phyloP scores from a whole-genome alignment of 37 sponge, comb jelly and placozoan species.

The Corticium candelabrum region DNA sequence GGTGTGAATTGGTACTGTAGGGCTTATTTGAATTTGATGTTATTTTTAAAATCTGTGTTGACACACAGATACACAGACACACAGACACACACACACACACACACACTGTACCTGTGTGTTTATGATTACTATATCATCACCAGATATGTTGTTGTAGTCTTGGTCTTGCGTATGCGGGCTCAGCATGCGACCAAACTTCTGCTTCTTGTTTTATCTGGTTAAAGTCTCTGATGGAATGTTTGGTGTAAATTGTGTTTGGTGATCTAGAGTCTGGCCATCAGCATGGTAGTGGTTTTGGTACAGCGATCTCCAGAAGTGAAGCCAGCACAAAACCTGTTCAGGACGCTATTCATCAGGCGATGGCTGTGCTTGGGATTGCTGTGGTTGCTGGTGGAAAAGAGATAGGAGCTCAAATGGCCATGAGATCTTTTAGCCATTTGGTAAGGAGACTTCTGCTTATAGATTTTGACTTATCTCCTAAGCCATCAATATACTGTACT shows the following conservation, averaged over 20 bases:
- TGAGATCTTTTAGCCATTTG: constrained; percentile 77
- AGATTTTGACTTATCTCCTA: not conserved
- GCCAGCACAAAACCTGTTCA: not conserved
- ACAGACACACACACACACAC: not conserved
- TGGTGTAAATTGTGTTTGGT: constrained; percentile 42
- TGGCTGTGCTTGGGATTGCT: constrained; percentile 90
- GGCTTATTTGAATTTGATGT: not conserved
- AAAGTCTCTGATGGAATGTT: constrained; percentile 50
- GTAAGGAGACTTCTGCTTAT: no score
- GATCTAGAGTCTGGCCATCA: no score
- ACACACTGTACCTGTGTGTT: not conserved
- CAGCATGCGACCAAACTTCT: constrained; percentile 62
- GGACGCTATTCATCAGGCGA: constrained; percentile 56
- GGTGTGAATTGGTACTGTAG: not conserved
- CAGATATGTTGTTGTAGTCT: constrained; percentile 41
- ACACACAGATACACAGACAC: not conserved
- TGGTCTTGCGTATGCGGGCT: constrained; percentile 93
- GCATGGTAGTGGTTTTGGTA: not conserved
- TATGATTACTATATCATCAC: no score
- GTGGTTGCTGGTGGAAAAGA: constrained; percentile 93
- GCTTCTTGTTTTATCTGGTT: constrained; percentile 45
- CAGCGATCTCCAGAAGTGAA: not conserved
- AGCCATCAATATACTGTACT: no score
- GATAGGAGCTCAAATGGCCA: constrained; percentile 87
- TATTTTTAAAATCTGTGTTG: not conserved